Conservation (phyloP, 2,113 vertebrate species). For the Sclerurus mexicanus region DNA sequence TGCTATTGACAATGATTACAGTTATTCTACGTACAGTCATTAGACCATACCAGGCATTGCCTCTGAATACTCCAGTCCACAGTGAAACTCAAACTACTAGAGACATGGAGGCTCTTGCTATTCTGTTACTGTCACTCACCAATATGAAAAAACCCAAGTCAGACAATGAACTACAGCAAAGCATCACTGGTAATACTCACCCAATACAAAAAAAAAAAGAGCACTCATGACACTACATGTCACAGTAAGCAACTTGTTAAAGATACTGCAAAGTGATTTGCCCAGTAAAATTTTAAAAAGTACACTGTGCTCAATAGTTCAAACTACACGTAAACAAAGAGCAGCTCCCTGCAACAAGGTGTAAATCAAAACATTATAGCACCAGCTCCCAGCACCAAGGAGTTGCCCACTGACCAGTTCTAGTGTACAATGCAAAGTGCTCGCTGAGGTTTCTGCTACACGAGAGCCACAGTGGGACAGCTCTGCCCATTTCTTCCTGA, state of each 20-base stretch:
- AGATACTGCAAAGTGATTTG: neutral
- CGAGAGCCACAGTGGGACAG: neutral
- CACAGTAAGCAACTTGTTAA: neutral
- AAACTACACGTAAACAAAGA: slow-evolving; percentile 55
- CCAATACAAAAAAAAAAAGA: neutral
- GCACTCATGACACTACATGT: neutral
- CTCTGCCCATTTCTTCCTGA: neutral
- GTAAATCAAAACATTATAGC: slow-evolving; percentile 57
- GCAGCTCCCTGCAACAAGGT: slow-evolving; percentile 50
- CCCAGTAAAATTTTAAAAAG: slow-evolving; percentile 16
- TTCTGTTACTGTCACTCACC: slow-evolving; percentile 50
- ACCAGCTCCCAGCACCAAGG: slow-evolving; percentile 71
- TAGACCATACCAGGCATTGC: neutral
- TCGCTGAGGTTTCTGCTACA: slow-evolving; percentile 57
- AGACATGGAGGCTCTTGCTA: slow-evolving; percentile 19
- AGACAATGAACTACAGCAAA: slow-evolving; percentile 18
- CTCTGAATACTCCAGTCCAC: slow-evolving; percentile 18
- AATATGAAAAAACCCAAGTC: neutral
- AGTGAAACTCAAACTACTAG: neutral
- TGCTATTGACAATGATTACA: neutral
- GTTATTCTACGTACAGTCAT: neutral
- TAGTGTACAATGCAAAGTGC: slow-evolving; percentile 38
- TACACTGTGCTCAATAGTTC: slow-evolving; percentile 51
- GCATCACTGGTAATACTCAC: neutral
- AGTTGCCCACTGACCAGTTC: slow-evolving; percentile 53